Evolutionary conservation across 2,113 vertebrate genomes (phyloP).

Genomic region (Eudorcas thomsonii): DNA sequence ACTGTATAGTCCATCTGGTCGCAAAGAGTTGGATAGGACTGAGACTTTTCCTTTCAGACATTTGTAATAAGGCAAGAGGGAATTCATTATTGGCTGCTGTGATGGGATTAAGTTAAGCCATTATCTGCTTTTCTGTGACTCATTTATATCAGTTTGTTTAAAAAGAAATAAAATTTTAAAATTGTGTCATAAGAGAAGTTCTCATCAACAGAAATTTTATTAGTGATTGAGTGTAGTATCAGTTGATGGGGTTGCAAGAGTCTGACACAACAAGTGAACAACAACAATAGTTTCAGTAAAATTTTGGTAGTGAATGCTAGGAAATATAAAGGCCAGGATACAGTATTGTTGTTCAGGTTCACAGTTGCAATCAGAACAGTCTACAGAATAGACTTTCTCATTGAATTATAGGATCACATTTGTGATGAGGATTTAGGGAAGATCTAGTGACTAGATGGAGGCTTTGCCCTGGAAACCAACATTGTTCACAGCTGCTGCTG

Average conservation of each 20-base stretch:
- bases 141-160: slow-evolving; percentile 7
- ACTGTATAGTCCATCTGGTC: background rate
- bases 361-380: background rate
- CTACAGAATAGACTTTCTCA: background rate
- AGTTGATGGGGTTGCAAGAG: background rate
- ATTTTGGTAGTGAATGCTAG: background rate
- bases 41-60: background rate
- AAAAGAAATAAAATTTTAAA: slow-evolving; percentile 9
- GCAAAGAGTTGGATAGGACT: background rate
- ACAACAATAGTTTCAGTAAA: background rate
- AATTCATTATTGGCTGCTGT: background rate
- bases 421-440: slow-evolving; percentile 65
- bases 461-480: slow-evolving; percentile 41
- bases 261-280: background rate
- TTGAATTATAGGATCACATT: slow-evolving; percentile 48
- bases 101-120: background rate
- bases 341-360: background rate
- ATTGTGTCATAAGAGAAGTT: background rate
- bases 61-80: background rate
- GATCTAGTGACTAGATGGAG: slow-evolving; percentile 35
- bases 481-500: slow-evolving; percentile 75
- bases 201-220: background rate
- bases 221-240: background rate
- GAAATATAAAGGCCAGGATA: background rate
- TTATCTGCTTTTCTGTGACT: background rate